Evolutionary conservation across 2,797 vertebrate species (phyloP), one percentile per base, ranked within the genome.

Genomic region (Astyanax mexicanus): DNA sequence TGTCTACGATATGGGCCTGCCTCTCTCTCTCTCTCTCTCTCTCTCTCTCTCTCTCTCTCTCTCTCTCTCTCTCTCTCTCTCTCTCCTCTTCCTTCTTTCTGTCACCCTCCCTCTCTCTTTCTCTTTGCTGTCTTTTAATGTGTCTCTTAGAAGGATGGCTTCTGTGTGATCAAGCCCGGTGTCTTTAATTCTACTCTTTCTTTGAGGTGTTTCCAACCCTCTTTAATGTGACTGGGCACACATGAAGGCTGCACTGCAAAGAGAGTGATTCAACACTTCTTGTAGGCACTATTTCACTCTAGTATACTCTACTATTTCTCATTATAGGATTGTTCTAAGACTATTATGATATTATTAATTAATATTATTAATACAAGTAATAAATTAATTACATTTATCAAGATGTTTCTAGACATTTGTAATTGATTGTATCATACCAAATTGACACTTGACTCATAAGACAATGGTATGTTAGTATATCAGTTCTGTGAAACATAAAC

Each of bases 11-110:
- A 54, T 49, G 71, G 72, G 58, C 61, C 47, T 44, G 0, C 13
- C 54, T 51, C 19, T 27, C 32, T 62, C 29, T 69, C 69, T 73
- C 60, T 69, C 49, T 77, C 57, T 74, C 47, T 49, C 54, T 54
- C 27, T 23, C 47, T 69, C 67, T 29, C 21, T 68, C 25, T 1
- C 0, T 23, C 52, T 12, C 38, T 12, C 38, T 21, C 61, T 61
- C 40, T 51, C 11, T 44, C 8, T 40, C 38, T 25, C 17, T 10
- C 40, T 27, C 62, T 60, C 29, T 58, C 38, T 44, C 9, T 42
- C n/a, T n/a, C n/a, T n/a, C n/a, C n/a, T n/a, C 15, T 19, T 17
- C 35, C 52, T 12, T 8, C 25, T 4, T 4, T 54, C 52, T 15
- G 21, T 49, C n/a, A 23, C 49, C 1, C 21, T 52, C 29, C 2